phyloP scores from a whole-genome alignment of 2,888 invertebrate genomes.

The Caenorhabditis parvicauda region DNA sequence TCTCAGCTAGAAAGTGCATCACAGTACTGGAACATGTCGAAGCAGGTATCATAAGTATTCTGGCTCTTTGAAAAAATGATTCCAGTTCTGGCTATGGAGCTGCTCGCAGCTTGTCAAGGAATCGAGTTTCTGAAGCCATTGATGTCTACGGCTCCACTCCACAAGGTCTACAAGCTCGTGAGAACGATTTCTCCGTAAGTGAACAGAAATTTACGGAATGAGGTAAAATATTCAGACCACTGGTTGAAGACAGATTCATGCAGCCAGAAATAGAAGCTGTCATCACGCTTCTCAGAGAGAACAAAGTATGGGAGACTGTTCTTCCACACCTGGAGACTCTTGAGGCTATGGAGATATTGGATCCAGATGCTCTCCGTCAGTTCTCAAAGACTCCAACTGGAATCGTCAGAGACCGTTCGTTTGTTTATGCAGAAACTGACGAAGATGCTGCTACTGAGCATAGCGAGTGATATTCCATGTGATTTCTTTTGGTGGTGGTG shows the following conservation, averaged over 20 bases:
- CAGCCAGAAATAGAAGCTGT: slow-evolving; percentile 72
- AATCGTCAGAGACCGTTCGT: slow-evolving; percentile 26
- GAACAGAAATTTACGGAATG: not conserved
- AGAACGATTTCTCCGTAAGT: slow-evolving; percentile 67
- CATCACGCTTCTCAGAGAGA: slow-evolving; percentile 67
- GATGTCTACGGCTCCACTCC: slow-evolving; percentile 71
- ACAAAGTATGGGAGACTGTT: slow-evolving; percentile 68
- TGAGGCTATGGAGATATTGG: slow-evolving; percentile 52
- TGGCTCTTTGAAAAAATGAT: slow-evolving; percentile 1
- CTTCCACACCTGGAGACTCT: slow-evolving; percentile 66
- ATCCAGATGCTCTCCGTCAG: slow-evolving; percentile 59
- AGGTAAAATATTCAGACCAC: slow-evolving; percentile 66
- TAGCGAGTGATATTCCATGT: no score
- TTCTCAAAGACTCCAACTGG: slow-evolving; percentile 46
- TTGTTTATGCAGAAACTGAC: no score
- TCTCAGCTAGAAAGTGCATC: slow-evolving; percentile 71
- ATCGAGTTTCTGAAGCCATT: slow-evolving; percentile 72
- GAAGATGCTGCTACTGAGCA: no score
- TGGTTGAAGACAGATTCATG: slow-evolving; percentile 72
- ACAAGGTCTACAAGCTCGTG: slow-evolving; percentile 71
- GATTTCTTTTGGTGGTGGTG: no score
- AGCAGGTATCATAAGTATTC: slow-evolving; percentile 61
- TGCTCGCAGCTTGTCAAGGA: slow-evolving; percentile 72
- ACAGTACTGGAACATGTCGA: slow-evolving; percentile 68
- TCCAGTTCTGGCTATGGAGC: slow-evolving; percentile 72